Conservation (phyloP, 2,113 vertebrate species). For the Melozone crissalis region DNA sequence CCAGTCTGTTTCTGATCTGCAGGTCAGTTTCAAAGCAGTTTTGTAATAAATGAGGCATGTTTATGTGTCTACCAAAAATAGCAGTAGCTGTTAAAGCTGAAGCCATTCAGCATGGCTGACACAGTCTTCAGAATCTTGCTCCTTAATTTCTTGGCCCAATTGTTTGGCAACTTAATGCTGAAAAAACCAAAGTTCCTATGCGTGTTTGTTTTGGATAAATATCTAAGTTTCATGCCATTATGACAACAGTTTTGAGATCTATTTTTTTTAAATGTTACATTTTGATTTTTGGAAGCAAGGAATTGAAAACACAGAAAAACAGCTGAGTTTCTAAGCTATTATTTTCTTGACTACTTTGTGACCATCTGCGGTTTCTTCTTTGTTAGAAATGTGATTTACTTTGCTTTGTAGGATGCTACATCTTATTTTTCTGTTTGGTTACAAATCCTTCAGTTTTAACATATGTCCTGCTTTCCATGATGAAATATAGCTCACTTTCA, state of each 20-base stretch:
- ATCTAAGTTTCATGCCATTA: background rate
- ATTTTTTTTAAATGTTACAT: constrained; percentile 59
- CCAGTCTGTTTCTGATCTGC: constrained; percentile 34
- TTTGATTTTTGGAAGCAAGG: constrained; percentile 63
- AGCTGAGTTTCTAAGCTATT: constrained; percentile 40
- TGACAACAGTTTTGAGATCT: constrained; percentile 20
- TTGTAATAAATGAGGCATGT: constrained; percentile 47
- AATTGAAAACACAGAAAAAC: constrained; percentile 24
- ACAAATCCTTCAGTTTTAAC: background rate
- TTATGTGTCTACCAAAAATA: constrained; percentile 64
- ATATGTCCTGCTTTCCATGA: background rate
- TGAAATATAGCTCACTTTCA: background rate
- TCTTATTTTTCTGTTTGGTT: background rate
- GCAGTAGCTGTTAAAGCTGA: constrained; percentile 55
- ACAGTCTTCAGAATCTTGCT: constrained; percentile 64
- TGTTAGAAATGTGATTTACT: constrained; percentile 9
- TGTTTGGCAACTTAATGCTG: constrained; percentile 49
- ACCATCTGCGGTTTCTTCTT: constrained; percentile 3
- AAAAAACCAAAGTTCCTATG: constrained; percentile 68
- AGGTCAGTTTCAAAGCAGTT: constrained; percentile 51
- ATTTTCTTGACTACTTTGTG: constrained; percentile 55
- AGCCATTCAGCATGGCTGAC: constrained; percentile 50
- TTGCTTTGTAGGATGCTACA: background rate
- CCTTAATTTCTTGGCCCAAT: constrained; percentile 68
- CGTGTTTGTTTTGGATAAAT: constrained; percentile 73